Evolutionary conservation across 2,797 vertebrate species (phyloP).

Genomic region (Crocodylus rhombifer): DNA sequence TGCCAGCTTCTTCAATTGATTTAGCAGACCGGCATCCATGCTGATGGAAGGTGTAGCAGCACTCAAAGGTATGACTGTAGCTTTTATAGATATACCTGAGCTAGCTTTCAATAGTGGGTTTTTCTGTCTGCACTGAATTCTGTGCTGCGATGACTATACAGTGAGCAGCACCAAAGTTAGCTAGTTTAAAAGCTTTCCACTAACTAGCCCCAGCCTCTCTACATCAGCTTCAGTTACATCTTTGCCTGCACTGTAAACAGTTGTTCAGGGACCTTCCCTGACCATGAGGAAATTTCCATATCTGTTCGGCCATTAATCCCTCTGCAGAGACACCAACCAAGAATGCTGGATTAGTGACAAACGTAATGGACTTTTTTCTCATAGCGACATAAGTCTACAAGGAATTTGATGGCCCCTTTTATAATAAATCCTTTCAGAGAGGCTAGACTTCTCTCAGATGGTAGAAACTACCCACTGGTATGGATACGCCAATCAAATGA

Average conservation of each 20-base stretch:
- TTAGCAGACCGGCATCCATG: not conserved
- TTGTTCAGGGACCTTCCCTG: not conserved
- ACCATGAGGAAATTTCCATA: not conserved
- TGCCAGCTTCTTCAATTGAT: not conserved
- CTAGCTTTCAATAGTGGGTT: too few species aligned
- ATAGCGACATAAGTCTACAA: not conserved
- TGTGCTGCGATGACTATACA: too few species aligned
- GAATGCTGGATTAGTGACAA: accelerated
- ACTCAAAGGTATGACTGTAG: too few species aligned
- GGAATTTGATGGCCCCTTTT: not conserved
- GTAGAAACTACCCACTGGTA: not conserved
- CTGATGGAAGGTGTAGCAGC: too few species aligned
- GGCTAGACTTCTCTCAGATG: not conserved
- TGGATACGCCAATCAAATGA: not conserved
- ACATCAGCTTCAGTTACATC: too few species aligned
- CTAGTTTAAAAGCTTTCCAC: too few species aligned
- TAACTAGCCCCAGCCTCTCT: too few species aligned
- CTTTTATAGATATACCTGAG: too few species aligned
- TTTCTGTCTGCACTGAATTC: too few species aligned
- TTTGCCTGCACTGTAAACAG: not conserved
- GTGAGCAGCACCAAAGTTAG: too few species aligned
- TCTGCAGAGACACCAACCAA: accelerated
- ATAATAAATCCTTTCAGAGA: not conserved
- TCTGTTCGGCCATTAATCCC: not conserved
- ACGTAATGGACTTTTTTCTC: not conserved